These are phyloP conservation scores for Thamnophis elegans DNA, from an alignment of 2,797 vertebrate species.

Conservation along the genomic window DNA sequence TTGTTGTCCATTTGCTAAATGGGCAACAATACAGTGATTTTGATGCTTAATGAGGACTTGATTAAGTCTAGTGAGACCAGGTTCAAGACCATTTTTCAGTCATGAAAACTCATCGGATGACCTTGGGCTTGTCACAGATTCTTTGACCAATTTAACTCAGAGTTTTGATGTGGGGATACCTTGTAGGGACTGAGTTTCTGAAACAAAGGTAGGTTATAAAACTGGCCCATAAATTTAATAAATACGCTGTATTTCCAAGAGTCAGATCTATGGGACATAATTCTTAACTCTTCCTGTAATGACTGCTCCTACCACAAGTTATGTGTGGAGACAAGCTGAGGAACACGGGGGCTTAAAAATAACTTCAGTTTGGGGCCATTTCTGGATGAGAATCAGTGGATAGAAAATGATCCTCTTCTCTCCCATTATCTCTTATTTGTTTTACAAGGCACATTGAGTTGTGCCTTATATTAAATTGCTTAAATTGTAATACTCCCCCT, in stretches of 20 bases:
- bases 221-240: neutral
- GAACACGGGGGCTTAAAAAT: neutral
- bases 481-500: neutral
- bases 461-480: neutral
- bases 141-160: neutral
- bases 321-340: neutral
- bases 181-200: neutral
- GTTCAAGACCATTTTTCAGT: neutral
- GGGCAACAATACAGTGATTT: neutral
- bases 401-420: neutral
- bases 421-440: neutral
- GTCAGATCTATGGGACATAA: neutral
- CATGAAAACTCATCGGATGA: neutral
- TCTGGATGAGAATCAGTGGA: neutral
- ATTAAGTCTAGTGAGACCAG: neutral
- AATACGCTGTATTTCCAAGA: neutral
- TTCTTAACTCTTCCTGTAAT: neutral
- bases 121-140: neutral
- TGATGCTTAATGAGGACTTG: neutral
- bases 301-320: neutral
- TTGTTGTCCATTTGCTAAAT: neutral
- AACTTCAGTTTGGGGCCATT: neutral
- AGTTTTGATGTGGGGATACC: neutral
- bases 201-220: neutral
- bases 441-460: neutral